phyloP scores from a whole-genome alignment of 2,797 vertebrate species.

The Anas georgica region DNA sequence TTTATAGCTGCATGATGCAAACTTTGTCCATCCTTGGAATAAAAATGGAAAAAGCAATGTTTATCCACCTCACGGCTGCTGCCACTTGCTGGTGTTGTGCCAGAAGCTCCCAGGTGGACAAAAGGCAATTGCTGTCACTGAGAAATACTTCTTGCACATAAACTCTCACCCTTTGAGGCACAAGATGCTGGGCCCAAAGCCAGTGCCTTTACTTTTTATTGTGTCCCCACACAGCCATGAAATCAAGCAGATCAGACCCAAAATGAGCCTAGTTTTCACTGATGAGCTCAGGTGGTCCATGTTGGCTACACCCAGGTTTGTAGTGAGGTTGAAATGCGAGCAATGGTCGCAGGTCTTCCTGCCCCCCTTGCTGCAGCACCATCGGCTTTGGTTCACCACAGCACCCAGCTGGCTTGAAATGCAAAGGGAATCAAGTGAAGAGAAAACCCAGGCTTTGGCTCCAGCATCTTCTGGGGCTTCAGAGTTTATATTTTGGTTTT shows the following conservation, averaged over 20 bases:
- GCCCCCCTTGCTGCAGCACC: neutral
- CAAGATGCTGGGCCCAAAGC: fast-evolving
- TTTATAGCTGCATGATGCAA: neutral
- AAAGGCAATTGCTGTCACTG: neutral
- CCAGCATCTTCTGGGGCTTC: neutral
- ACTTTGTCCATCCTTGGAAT: neutral
- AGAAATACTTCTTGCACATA: neutral
- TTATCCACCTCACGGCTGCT: neutral
- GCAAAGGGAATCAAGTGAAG: neutral
- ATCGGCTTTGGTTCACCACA: neutral
- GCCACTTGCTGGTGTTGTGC: neutral
- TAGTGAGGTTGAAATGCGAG: neutral
- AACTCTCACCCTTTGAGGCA: neutral
- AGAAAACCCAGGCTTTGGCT: neutral
- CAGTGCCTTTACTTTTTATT: neutral
- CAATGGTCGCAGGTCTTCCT: fast-evolving
- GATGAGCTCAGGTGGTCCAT: neutral
- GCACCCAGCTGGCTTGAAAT: neutral
- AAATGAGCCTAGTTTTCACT: neutral
- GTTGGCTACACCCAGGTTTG: neutral
- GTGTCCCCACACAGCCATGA: neutral
- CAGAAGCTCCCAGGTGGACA: neutral
- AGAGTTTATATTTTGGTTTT: neutral
- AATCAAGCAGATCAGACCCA: neutral
- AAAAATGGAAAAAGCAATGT: neutral